Evolutionary conservation across 2,797 vertebrate genomes (phyloP).

Genomic region (Artibeus lituratus): DNA sequence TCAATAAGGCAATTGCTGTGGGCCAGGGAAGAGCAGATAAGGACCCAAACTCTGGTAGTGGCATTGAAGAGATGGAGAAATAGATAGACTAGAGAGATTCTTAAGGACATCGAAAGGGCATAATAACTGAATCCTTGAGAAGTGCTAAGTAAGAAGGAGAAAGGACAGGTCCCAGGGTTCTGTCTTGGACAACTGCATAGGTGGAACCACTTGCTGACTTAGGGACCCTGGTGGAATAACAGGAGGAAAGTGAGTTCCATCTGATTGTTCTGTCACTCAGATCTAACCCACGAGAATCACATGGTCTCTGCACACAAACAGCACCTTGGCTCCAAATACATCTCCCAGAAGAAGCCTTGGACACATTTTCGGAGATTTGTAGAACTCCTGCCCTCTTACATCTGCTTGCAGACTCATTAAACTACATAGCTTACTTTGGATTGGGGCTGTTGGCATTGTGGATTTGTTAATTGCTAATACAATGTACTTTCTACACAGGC

Average conservation of each 20-base stretch:
- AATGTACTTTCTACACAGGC: constrained; percentile 75
- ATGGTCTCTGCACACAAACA: not conserved
- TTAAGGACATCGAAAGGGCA: not conserved
- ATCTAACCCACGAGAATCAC: not conserved
- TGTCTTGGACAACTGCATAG: not conserved
- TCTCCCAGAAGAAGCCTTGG: constrained; percentile 17
- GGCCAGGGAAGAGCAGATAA: not conserved
- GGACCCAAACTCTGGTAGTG: not conserved
- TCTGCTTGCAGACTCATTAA: constrained; percentile 66
- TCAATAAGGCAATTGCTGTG: not conserved
- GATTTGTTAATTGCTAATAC: constrained; percentile 77
- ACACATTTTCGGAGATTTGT: constrained; percentile 46
- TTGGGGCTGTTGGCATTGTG: constrained; percentile 69
- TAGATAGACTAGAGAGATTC: not conserved
- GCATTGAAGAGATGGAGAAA: not conserved
- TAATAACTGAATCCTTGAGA: not conserved
- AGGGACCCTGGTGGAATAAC: not conserved
- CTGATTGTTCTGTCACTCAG: not conserved
- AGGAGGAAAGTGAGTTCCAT: not conserved
- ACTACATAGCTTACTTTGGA: constrained; percentile 61
- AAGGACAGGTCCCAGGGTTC: not conserved
- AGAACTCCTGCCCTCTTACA: constrained; percentile 56
- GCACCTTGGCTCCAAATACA: not conserved
- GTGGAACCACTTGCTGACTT: not conserved
- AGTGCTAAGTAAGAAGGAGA: not conserved